Base-by-base conservation (phyloP, 2,888 invertebrate species). In the Leptopilina syphax region DNA sequence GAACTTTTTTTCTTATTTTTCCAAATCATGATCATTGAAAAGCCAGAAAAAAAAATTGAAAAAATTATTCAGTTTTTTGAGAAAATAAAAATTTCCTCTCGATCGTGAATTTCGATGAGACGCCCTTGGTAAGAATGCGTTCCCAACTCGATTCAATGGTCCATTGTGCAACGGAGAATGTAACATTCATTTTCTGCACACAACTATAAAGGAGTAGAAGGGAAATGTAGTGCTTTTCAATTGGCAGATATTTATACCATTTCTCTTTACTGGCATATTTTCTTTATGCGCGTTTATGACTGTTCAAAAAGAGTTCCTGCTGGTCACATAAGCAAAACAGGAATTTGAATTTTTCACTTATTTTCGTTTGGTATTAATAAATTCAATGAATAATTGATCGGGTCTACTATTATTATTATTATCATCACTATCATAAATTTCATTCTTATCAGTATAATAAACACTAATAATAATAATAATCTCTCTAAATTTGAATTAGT, bases 61-160 rank as follows among this genome's bases (percentile, higher is more conserved):
- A 57, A 12, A 57, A n/a, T 18, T 18, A 18, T 18, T 18, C 18
- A 18, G 18, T 18, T 18, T 0, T 18, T 18, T 18, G 18, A 57
- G 13, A 47, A 47, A 47, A 13, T 13, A 57, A 57, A 57, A n/a
- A 9, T n/a, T 18, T 18, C 3, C 13, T 60, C 2, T 60, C 5
- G 60, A 18, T 60, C 18, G 6, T 60, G 60, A 60, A 60, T 60
- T 60, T 60, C 18, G 60, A 44, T 18, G 18, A 50, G 27, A 65
- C 79, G 79, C 79, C 79, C 79, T 79, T 79, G 79, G 66, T 68
- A 60, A 63, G 79, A 79, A 79, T 79, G 79, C 66, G 27, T 44
- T 68, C 18, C 8, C 18, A 18, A 18, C 66, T 24, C 77, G 50
- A 27, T 65, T 50, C 24, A 27, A 54, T 24, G 76, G 57, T 65